These are phyloP conservation scores for Leptothorax acervorum DNA, from an alignment of 2,888 invertebrate genomes.

Conservation along the genomic window DNA sequence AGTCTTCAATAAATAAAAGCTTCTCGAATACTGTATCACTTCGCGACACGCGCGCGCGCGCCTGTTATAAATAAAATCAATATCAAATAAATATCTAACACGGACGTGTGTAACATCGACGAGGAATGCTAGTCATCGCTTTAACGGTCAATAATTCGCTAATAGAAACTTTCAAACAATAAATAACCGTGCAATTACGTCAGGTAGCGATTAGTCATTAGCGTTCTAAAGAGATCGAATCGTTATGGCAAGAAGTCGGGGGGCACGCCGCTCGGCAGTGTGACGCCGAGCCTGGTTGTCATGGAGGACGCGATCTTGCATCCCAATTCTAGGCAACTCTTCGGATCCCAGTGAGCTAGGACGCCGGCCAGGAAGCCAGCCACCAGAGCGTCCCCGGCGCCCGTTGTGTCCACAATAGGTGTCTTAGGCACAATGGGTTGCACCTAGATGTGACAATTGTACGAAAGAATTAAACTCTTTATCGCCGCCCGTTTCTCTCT, in stretches of 20 bases:
- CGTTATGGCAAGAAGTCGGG: conserved; percentile 72
- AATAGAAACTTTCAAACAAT: conserved; percentile 51
- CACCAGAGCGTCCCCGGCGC: conserved; percentile 85
- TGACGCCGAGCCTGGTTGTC: conserved; percentile 78
- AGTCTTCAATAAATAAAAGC: conserved; percentile 22
- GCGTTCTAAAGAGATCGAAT: conserved; percentile 41
- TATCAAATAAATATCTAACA: conserved; percentile 40
- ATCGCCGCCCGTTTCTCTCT: neutral
- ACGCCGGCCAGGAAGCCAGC: conserved; percentile 84
- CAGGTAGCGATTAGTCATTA: conserved; percentile 54
- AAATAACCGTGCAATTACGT: conserved; percentile 49
- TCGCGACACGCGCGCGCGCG: neutral
- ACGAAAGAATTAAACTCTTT: neutral
- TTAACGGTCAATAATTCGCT: conserved; percentile 33
- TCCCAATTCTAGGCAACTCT: conserved; percentile 82
- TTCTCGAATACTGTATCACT: neutral
- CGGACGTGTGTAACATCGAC: conserved; percentile 21
- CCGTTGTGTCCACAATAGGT: conserved; percentile 83
- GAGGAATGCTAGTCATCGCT: conserved; percentile 27
- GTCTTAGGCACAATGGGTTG: conserved; percentile 75
- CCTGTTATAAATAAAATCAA: neutral
- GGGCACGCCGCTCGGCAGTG: conserved; percentile 76
- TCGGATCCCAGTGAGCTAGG: conserved; percentile 79
- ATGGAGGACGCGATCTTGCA: conserved; percentile 79
- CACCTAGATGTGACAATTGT: conserved; percentile 67